Conservation (phyloP, 2,113 vertebrate genomes). For the Pyxicephalus adspersus region DNA sequence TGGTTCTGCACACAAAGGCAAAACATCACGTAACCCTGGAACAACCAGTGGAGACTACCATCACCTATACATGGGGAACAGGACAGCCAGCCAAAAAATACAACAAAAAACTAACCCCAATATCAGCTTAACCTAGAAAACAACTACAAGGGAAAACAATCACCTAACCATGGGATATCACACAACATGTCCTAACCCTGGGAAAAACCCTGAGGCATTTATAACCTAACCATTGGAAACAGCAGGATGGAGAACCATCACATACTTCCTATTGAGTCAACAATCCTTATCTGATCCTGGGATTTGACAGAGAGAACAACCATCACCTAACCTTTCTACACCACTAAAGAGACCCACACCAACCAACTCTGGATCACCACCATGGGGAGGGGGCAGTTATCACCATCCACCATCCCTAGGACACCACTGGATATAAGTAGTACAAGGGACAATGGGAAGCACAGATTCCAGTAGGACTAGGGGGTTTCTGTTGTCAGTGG, state of each 20-base stretch:
- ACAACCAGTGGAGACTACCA: neutral
- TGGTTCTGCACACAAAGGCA: neutral
- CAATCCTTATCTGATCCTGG: neutral
- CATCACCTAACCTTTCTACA: neutral
- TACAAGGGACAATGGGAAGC: too few relatives aligned
- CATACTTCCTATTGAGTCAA: too few relatives aligned
- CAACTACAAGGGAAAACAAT: neutral
- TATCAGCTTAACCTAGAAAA: neutral
- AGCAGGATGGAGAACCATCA: too few relatives aligned
- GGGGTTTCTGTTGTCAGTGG: too few relatives aligned
- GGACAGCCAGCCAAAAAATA: neutral
- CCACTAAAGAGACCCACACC: neutral
- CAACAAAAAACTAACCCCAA: neutral
- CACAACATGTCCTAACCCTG: neutral
- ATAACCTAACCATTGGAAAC: too few relatives aligned
- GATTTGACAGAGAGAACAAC: neutral
- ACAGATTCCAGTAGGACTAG: too few relatives aligned
- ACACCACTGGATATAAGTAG: too few relatives aligned
- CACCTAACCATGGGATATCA: neutral
- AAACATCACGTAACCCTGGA: neutral
- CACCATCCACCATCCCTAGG: conserved; percentile 4
- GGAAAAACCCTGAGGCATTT: neutral
- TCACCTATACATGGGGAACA: neutral
- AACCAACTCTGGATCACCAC: neutral
- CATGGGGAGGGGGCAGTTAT: too few relatives aligned